A percentile compares a stretch with the other conserved stretches of the same genome.
Evolutionary conservation across 2,797 vertebrate species (phyloP).

Genomic region (Esox lucius): DNA sequence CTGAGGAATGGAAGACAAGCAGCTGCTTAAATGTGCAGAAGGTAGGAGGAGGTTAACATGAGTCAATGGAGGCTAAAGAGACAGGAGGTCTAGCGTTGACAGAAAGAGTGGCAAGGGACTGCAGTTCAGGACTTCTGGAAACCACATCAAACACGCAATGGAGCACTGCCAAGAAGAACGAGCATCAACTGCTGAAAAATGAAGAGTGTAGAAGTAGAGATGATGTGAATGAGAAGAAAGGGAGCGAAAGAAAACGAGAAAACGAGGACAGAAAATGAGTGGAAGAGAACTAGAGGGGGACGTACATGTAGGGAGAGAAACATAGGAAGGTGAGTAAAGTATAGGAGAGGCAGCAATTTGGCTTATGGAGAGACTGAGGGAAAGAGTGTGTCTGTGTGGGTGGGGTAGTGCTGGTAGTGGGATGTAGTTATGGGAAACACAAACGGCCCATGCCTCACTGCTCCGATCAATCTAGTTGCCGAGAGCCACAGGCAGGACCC

Average conservation of each 20-base stretch:
- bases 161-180: slow-evolving; percentile 77
- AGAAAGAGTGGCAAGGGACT: slow-evolving; percentile 78
- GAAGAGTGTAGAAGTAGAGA: slow-evolving; percentile 7
- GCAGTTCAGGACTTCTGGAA: slow-evolving; percentile 79
- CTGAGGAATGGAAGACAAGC: slow-evolving; percentile 61
- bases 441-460: slow-evolving; percentile 37
- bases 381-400: background rate
- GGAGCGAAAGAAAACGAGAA: slow-evolving; percentile 11
- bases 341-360: background rate
- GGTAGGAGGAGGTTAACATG: slow-evolving; percentile 81
- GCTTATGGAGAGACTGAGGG: slow-evolving; percentile 7
- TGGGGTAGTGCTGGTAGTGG: background rate
- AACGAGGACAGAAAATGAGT: background rate
- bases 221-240: slow-evolving; percentile 32
- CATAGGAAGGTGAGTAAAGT: background rate
- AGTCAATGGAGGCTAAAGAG: slow-evolving; percentile 84
- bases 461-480: slow-evolving; percentile 49
- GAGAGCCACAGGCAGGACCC: slow-evolving; percentile 26
- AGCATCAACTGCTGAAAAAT: slow-evolving; percentile 75
- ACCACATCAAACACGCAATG: slow-evolving; percentile 82
- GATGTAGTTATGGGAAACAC: slow-evolving; percentile 43
- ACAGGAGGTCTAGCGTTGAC: slow-evolving; percentile 83
- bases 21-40: slow-evolving; percentile 74
- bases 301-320: slow-evolving; percentile 2
- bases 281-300: background rate